A percentile compares a stretch with the other conserved stretches of the same genome.
Evolutionary conservation across 2,113 vertebrate species (phyloP).

Genomic region (Entosphenus tridentatus): DNA sequence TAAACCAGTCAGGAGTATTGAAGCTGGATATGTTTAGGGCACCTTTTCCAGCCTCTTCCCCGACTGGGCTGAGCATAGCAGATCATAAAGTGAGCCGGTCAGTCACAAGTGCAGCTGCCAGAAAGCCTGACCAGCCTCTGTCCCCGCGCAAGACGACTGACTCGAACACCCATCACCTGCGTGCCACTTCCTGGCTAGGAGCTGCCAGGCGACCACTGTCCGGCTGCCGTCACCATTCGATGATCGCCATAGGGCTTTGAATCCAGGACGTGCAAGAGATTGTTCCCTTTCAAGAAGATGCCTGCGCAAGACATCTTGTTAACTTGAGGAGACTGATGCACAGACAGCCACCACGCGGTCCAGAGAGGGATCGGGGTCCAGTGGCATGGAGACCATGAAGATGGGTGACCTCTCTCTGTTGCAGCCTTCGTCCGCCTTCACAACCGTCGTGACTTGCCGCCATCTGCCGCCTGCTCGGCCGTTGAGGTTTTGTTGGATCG

Average conservation of each 20-base stretch:
- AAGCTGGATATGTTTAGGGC: not conserved
- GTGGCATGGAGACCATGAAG: slow-evolving; percentile 7
- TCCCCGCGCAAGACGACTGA: not conserved
- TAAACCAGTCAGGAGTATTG: not conserved
- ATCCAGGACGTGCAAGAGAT: not conserved
- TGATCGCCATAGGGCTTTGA: not conserved
- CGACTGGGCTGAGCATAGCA: not conserved
- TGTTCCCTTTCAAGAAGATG: not conserved
- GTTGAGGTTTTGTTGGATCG: slow-evolving; percentile 9
- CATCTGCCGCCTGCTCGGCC: slow-evolving; percentile 8
- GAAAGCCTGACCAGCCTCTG: not conserved
- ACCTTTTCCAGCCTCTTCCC: not conserved
- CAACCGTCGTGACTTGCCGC: slow-evolving; percentile 7
- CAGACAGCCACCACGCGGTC: not conserved
- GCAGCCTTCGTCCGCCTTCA: slow-evolving; percentile 10
- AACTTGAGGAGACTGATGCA: slow-evolving; percentile 1
- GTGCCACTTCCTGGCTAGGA: not conserved
- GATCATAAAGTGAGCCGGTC: not conserved
- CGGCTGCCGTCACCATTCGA: not conserved
- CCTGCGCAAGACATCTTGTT: not conserved
- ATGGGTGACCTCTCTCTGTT: slow-evolving; percentile 8
- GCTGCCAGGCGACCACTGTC: not conserved
- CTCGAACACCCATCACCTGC: not conserved
- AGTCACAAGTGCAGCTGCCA: not conserved
- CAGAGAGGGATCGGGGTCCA: not conserved